Percentiles rank a stretch among this genome's conserved stretches.
Evolutionary conservation across 2,113 vertebrate genomes (phyloP).

Genomic region (Hippolais icterina): DNA sequence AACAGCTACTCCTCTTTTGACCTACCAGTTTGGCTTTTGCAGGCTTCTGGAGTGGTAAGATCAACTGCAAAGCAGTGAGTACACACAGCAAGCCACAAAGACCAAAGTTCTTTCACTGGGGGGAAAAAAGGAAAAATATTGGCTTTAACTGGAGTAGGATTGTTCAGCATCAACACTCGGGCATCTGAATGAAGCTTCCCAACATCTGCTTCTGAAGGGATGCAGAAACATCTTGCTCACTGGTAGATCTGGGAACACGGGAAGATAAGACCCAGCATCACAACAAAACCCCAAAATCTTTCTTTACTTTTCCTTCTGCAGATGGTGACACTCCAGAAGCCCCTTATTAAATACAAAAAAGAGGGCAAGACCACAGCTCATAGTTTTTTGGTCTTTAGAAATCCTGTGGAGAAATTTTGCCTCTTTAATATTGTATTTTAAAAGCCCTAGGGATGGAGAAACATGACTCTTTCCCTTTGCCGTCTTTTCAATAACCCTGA

Average conservation of each 20-base stretch:
- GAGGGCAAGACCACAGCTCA: rapidly evolving
- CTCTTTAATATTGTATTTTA: background rate
- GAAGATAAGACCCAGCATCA: background rate
- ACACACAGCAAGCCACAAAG: background rate
- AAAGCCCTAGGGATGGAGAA: background rate
- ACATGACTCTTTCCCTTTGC: background rate
- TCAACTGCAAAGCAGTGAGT: background rate
- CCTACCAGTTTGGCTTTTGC: constrained; percentile 35
- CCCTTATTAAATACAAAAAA: background rate
- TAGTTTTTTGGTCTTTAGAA: background rate
- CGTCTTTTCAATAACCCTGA: background rate
- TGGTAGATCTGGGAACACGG: background rate
- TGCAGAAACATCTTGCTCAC: background rate
- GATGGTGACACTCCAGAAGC: background rate
- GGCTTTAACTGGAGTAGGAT: background rate
- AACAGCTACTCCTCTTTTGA: constrained; percentile 62
- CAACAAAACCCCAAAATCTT: background rate
- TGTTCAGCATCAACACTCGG: background rate
- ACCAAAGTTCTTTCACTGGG: background rate
- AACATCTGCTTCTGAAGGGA: background rate
- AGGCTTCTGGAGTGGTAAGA: background rate
- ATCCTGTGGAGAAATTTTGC: background rate
- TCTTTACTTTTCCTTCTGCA: background rate
- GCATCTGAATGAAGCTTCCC: background rate
- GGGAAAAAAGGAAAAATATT: background rate